Conservation (phyloP, 2,797 vertebrate genomes). For the Gymnopithys bicolor region DNA sequence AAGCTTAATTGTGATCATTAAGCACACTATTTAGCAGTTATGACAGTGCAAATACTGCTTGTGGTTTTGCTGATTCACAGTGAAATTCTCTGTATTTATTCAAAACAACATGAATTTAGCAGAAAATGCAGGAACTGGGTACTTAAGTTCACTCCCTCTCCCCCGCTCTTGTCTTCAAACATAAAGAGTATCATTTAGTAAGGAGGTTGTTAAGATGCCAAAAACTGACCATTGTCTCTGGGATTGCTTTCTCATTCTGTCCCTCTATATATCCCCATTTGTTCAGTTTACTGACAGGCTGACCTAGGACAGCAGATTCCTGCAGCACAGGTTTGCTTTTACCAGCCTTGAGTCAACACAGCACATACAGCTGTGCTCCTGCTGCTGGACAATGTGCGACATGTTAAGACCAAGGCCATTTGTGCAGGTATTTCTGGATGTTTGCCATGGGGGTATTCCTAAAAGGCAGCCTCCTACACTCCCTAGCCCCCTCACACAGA, state of each 20-base stretch:
- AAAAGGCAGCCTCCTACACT: background rate
- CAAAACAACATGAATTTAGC: background rate
- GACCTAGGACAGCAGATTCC: background rate
- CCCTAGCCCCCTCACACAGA: background rate
- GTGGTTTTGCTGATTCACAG: conserved; percentile 43
- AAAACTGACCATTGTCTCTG: background rate
- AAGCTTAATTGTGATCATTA: conserved; percentile 41
- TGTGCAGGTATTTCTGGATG: background rate
- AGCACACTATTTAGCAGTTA: conserved; percentile 2
- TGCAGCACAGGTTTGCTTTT: background rate
- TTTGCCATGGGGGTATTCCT: background rate
- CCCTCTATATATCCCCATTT: accelerated
- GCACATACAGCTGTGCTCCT: background rate
- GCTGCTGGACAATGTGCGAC: accelerated
- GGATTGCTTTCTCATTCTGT: background rate
- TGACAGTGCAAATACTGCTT: conserved; percentile 20
- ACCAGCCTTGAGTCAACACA: accelerated
- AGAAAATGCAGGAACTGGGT: background rate
- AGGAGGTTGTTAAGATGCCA: background rate
- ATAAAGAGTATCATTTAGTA: background rate
- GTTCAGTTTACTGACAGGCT: background rate
- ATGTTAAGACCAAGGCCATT: background rate
- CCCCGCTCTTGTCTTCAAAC: background rate
- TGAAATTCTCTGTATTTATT: conserved; percentile 27
- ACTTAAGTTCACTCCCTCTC: background rate